These are phyloP conservation scores for Diloba caeruleocephala DNA, from an alignment of 2,888 invertebrate genomes.

Conservation along the genomic window DNA sequence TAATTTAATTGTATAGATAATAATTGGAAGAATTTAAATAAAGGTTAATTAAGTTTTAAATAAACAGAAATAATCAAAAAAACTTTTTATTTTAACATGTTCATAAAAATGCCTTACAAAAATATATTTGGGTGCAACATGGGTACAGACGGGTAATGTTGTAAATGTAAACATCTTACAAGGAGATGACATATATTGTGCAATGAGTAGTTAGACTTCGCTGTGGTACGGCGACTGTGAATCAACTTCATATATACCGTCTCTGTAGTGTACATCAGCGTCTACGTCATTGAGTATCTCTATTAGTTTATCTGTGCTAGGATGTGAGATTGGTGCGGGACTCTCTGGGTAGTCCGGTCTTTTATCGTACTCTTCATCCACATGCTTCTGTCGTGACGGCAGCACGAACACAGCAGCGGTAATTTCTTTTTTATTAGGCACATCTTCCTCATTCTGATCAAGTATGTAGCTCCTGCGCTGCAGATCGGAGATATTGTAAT, in stretches of 20 bases:
- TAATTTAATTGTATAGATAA: not conserved
- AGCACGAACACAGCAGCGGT: conserved; percentile 76
- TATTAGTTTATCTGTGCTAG: conserved; percentile 72
- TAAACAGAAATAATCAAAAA: conserved; percentile 3
- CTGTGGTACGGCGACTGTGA: conserved; percentile 66
- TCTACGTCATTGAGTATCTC: conserved; percentile 70
- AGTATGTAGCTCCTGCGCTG: conserved; percentile 67
- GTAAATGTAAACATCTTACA: conserved; percentile 12
- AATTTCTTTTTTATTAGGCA: conserved; percentile 60
- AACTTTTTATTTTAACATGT: conserved; percentile 26
- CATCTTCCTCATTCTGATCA: conserved; percentile 61
- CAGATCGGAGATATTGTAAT: conserved; percentile 76
- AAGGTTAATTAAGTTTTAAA: conserved; percentile 4
- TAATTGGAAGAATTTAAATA: not conserved
- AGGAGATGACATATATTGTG: conserved; percentile 28
- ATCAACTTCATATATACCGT: conserved; percentile 76
- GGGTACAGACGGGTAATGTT: conserved; percentile 5
- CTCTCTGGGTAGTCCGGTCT: conserved; percentile 84
- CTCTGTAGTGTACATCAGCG: conserved; percentile 64
- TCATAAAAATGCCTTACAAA: conserved; percentile 11
- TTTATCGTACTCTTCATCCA: conserved; percentile 69
- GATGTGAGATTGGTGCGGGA: conserved; percentile 64
- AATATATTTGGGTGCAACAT: conserved; percentile 18
- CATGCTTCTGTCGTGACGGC: conserved; percentile 74
- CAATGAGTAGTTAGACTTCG: conserved; percentile 64